Evolutionary conservation across 2,888 invertebrate species (phyloP), one percentile per base, ranked within the genome.

Genomic region (Chaetogeoica ovagalla): DNA sequence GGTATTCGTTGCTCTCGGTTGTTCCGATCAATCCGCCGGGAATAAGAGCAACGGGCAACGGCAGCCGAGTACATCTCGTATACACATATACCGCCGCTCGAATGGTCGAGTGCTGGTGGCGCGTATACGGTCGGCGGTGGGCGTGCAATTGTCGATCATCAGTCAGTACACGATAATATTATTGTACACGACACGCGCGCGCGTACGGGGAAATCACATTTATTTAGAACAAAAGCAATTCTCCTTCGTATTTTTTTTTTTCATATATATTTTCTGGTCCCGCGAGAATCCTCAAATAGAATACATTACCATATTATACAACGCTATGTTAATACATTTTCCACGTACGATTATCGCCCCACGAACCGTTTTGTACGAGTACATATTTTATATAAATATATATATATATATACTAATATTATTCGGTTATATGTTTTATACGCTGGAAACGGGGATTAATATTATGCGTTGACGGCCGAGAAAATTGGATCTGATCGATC

Each of bases 161-260:
- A 79, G 79, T 79, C 79, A 79, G 71, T 79, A 79, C 37, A 0
- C n/a, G n/a, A 30, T 30, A 30, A 30, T 30, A 30, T 30, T 30
- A 30, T 30, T n/a, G 4, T 30, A 30, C 30, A 30, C 2, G 1
- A 30, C 30, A 30, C 30, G 30, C 4, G 4, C 4, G 30, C 2
- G 30, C 30, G 19, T 4, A 30, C 30, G 30, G 1, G 30, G 30
- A 30, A 75, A 75, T 15, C 57, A 76, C 66, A 68, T 68, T 68
- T 68, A 68, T 76, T 76, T 30, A 68, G 37, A 76, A 76, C 75
- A 76, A 76, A 76, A 68, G 66, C 4, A 30, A 30, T 30, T 68
- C 48, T n/a, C n/a, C n/a, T n/a, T n/a, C 30, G 43, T 59, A 43
- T 59, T n/a, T n/a, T n/a, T n/a, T n/a, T n/a, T n/a, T n/a, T n/a